Conservation (phyloP, 2,113 vertebrate species). For the Sceloporus tristichus region DNA sequence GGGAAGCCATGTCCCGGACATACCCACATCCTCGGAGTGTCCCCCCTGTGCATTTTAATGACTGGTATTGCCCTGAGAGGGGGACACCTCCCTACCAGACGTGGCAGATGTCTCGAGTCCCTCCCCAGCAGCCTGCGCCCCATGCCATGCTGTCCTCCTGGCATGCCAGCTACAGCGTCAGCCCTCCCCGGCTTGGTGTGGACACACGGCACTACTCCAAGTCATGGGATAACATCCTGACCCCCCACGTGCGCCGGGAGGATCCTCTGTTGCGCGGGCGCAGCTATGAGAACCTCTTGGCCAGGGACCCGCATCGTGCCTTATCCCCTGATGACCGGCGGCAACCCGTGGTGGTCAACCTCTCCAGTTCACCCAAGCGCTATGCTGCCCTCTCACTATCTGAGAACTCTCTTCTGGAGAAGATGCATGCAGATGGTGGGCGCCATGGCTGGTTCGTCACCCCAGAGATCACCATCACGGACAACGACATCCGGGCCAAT, state of each 20-base stretch:
- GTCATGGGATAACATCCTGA: slow-evolving; percentile 96
- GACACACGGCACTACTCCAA: slow-evolving; percentile 91
- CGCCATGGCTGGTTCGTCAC: slow-evolving; percentile 92
- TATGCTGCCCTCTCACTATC: slow-evolving; percentile 95
- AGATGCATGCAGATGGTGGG: slow-evolving; percentile 78
- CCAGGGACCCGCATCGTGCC: slow-evolving; percentile 80
- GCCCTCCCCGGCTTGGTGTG: slow-evolving; percentile 80
- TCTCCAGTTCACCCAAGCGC: slow-evolving; percentile 94
- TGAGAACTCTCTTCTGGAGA: slow-evolving; percentile 90
- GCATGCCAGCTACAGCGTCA: slow-evolving; percentile 78
- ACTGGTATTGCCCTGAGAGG: slow-evolving; percentile 87
- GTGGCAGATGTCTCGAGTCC: slow-evolving; percentile 76
- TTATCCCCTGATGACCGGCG: slow-evolving; percentile 82
- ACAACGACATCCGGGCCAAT: slow-evolving; percentile 88
- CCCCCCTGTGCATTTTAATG: slow-evolving; percentile 81
- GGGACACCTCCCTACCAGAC: slow-evolving; percentile 79
- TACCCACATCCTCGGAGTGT: slow-evolving; percentile 78
- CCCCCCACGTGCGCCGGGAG: slow-evolving; percentile 80
- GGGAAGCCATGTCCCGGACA: slow-evolving; percentile 77
- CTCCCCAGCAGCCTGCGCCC: slow-evolving; percentile 75
- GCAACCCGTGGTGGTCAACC: slow-evolving; percentile 91
- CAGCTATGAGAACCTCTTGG: slow-evolving; percentile 93
- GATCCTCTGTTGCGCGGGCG: slow-evolving; percentile 87
- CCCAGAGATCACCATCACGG: slow-evolving; percentile 96
- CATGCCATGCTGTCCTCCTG: slow-evolving; percentile 82